Evolutionary conservation across 2,888 invertebrate species (phyloP).

Genomic region (Hypsopygia costalis): DNA sequence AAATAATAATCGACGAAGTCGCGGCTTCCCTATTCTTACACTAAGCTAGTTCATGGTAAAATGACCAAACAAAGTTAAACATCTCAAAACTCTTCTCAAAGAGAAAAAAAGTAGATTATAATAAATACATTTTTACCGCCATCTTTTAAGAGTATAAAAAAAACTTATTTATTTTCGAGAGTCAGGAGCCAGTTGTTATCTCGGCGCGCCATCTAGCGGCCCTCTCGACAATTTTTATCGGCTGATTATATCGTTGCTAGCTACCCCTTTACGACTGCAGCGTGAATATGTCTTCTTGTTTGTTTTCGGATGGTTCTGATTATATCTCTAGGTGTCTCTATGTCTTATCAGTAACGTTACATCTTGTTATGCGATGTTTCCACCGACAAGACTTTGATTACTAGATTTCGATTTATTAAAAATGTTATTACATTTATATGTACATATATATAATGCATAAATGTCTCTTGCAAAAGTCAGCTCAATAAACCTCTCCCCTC

Average conservation of each 20-base stretch:
- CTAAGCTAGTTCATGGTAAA: no score
- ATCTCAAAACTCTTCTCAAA: no score
- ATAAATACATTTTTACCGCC: not conserved
- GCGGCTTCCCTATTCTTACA: no score
- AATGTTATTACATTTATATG: no score
- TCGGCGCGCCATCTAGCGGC: slow-evolving; percentile 52
- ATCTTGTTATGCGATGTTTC: slow-evolving; percentile 15
- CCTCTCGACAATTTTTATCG: slow-evolving; percentile 64
- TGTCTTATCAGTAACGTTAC: slow-evolving; percentile 27
- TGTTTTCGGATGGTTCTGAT: slow-evolving; percentile 51
- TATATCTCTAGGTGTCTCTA: slow-evolving; percentile 40
- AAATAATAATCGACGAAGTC: no score
- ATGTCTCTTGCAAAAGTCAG: no score
- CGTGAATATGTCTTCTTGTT: slow-evolving; percentile 51
- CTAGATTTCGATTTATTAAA: no score
- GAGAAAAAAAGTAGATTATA: not conserved
- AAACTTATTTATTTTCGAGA: slow-evolving; percentile 20
- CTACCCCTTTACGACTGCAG: slow-evolving; percentile 63
- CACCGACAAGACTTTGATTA: not conserved
- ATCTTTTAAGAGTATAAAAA: slow-evolving; percentile 18
- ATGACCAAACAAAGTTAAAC: no score
- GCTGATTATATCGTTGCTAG: slow-evolving; percentile 66
- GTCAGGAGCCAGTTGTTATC: slow-evolving; percentile 41
- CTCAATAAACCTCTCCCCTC: no score
- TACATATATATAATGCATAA: no score